These are phyloP conservation scores for Ormyrus thymus DNA, from an alignment of 2,888 invertebrate species.

Conservation along the genomic window DNA sequence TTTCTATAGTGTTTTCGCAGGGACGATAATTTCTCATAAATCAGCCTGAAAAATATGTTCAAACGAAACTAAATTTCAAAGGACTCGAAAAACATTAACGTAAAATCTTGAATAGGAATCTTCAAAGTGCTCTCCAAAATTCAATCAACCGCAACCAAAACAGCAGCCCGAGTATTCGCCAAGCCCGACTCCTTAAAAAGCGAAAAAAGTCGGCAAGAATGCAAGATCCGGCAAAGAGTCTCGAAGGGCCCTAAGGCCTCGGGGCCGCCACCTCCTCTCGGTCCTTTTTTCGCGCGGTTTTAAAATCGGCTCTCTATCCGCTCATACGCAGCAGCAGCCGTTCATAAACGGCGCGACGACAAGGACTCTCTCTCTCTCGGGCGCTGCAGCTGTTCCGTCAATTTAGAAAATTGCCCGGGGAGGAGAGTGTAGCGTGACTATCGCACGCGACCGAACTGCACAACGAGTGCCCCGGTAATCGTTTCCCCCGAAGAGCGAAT, in stretches of 20 bases:
- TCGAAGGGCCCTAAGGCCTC: not conserved
- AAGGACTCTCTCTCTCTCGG: not conserved
- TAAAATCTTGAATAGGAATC: too few relatives aligned
- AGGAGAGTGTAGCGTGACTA: constrained; percentile 63
- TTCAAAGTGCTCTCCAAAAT: constrained; percentile 1
- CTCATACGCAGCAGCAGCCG: too few relatives aligned
- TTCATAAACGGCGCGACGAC: too few relatives aligned
- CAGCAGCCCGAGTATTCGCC: not conserved
- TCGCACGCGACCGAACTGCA: constrained; percentile 63
- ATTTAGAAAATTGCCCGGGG: constrained; percentile 66
- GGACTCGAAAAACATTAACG: too few relatives aligned
- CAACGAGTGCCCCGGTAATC: constrained; percentile 60
- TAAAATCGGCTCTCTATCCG: not conserved
- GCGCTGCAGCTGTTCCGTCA: constrained; percentile 63
- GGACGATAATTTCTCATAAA: too few relatives aligned
- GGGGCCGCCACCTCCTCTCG: not conserved
- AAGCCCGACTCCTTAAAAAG: too few relatives aligned
- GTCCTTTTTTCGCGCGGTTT: not conserved
- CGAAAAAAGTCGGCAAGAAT: constrained; percentile 20
- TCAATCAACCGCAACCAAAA: constrained; percentile 10
- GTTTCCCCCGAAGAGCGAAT: constrained; percentile 58
- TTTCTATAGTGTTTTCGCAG: too few relatives aligned
- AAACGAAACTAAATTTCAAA: too few relatives aligned
- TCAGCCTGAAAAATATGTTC: too few relatives aligned
- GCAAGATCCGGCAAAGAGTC: not conserved